These are phyloP conservation scores for Cyprinodon tularosa DNA, from an alignment of 2,113 vertebrate species.

Conservation along the genomic window DNA sequence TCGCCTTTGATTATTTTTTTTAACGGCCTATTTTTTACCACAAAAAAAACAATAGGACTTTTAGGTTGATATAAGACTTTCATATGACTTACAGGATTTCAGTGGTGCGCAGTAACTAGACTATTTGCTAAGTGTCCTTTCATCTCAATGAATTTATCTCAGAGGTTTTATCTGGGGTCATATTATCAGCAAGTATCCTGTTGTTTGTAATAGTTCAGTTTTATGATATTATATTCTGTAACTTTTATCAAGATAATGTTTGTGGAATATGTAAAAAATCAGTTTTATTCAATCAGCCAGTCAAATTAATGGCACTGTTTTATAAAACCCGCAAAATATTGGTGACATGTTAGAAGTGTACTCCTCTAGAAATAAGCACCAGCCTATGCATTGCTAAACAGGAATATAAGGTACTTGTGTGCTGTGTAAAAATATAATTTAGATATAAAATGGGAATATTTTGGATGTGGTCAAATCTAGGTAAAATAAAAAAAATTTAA, in stretches of 20 bases:
- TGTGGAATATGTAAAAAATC: not conserved
- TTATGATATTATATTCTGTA: not conserved
- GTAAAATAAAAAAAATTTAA: not conserved
- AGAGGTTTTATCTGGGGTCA: not conserved
- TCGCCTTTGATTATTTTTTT: no score
- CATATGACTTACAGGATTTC: not conserved
- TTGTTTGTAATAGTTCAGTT: no score
- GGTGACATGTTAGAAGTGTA: no score
- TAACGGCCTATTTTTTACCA: no score
- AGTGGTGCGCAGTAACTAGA: not conserved
- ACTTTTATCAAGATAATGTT: not conserved
- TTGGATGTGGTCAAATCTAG: not conserved
- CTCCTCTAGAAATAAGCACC: no score
- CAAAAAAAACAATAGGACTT: no score
- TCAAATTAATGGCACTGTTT: no score
- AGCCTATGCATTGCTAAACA: not conserved
- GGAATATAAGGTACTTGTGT: not conserved
- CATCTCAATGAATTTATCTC: not conserved
- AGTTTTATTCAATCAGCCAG: not conserved
- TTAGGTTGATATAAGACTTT: no score
- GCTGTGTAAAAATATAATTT: not conserved
- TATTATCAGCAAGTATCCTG: not conserved
- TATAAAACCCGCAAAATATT: no score
- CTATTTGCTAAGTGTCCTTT: not conserved
- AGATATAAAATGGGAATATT: not conserved